A percentile compares a stretch with the other conserved stretches of the same genome.
These are phyloP conservation scores for Protosalanx chinensis DNA, from an alignment of 2,797 vertebrate species.

Conservation along the genomic window DNA sequence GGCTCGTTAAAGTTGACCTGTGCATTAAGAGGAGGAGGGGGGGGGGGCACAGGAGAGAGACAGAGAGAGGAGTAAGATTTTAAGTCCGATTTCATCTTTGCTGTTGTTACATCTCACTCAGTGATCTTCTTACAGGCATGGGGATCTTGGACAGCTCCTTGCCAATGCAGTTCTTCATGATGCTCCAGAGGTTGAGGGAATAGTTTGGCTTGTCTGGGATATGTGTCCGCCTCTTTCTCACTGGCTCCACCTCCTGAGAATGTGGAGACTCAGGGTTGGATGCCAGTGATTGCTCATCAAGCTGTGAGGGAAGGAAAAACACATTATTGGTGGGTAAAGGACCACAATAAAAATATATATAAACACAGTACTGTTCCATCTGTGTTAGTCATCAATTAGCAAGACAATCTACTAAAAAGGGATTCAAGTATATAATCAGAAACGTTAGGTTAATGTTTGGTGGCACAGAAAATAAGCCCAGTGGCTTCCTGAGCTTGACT, in stretches of 20 bases:
- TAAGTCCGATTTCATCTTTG: too few relatives aligned
- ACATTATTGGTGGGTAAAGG: not conserved
- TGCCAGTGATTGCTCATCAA: constrained; percentile 72
- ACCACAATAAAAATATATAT: not conserved
- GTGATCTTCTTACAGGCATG: constrained; percentile 82
- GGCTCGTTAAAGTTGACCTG: constrained; percentile 98
- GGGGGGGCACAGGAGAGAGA: not conserved
- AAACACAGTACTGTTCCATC: not conserved
- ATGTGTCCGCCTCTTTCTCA: constrained; percentile 81
- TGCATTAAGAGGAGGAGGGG: not conserved
- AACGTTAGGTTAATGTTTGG: not conserved
- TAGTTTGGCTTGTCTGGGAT: constrained; percentile 95
- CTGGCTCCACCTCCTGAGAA: constrained; percentile 75
- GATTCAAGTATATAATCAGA: not conserved
- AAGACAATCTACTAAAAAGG: not conserved
- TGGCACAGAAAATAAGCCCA: not conserved
- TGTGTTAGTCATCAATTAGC: too few relatives aligned
- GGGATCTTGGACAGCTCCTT: constrained; percentile 96
- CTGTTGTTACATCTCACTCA: not conserved
- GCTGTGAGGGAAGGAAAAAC: constrained; percentile 41
- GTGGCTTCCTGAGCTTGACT: constrained; percentile 33
- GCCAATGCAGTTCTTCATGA: constrained; percentile 97
- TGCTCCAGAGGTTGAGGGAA: constrained; percentile 94
- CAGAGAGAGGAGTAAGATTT: not conserved
- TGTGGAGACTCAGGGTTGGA: constrained; percentile 76